phyloP scores from a whole-genome alignment of 1,140 invertebrate genomes.

The Trissolcus basalis region DNA sequence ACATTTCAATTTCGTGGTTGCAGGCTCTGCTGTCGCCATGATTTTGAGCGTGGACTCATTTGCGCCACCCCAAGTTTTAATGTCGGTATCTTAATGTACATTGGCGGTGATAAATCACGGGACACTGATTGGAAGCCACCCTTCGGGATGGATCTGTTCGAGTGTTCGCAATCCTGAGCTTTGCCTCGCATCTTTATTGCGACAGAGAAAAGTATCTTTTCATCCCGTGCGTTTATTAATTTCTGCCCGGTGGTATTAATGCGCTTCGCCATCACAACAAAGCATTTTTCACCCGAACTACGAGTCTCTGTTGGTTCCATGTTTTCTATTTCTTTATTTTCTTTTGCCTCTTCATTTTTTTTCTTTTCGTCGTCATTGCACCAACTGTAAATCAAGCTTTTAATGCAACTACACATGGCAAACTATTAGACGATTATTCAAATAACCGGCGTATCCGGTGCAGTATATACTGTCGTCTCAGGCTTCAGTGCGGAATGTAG shows the following conservation, averaged over 20 bases:
- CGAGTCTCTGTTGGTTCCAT: no score
- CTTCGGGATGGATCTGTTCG: constrained; percentile 56
- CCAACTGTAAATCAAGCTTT: constrained; percentile 70
- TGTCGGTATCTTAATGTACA: constrained; percentile 77
- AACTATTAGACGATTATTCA: constrained; percentile 62
- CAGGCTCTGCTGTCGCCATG: no score
- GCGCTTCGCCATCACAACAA: neutral
- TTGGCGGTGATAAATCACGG: constrained; percentile 74
- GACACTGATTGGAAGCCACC: constrained; percentile 74
- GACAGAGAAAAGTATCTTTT: constrained; percentile 24
- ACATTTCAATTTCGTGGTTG: constrained; percentile 39
- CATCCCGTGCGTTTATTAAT: constrained; percentile 35
- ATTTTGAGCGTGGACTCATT: constrained; percentile 11
- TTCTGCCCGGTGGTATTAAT: constrained; percentile 14
- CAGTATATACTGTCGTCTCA: constrained; percentile 59
- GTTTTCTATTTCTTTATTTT: no score
- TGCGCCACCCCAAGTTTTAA: constrained; percentile 72
- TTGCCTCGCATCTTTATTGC: constrained; percentile 31
- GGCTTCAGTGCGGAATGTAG: constrained; percentile 65
- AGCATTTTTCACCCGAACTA: constrained; percentile 8
- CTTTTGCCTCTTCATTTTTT: no score
- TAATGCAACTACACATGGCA: constrained; percentile 65
- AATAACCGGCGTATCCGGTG: constrained; percentile 51
- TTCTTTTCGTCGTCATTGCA: neutral
- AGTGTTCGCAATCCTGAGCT: constrained; percentile 23